These are phyloP conservation scores for Griposia aprilina DNA, from an alignment of 2,888 invertebrate species.

Conservation along the genomic window DNA sequence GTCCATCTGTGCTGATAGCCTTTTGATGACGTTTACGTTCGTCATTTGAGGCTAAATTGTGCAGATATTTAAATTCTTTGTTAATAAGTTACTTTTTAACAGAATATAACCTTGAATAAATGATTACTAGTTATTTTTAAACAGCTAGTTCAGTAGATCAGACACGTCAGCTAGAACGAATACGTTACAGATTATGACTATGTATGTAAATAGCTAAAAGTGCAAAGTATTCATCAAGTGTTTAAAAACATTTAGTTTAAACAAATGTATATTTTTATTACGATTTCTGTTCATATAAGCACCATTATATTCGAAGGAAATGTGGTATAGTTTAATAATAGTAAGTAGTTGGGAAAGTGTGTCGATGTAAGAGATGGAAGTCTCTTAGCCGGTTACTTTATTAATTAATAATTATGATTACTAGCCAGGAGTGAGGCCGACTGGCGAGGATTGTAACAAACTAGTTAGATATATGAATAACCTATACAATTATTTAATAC, in stretches of 20 bases:
- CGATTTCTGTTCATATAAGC: conserved; percentile 33
- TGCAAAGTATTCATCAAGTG: conserved; percentile 51
- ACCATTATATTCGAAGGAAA: conserved; percentile 28
- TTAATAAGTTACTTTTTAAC: conserved; percentile 10
- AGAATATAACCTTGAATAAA: conserved; percentile 41
- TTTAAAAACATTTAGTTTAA: conserved; percentile 14
- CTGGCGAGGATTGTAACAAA: conserved; percentile 31
- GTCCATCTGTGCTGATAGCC: neutral
- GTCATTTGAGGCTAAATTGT: conserved; percentile 16
- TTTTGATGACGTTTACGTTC: conserved; percentile 1
- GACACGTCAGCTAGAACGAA: conserved; percentile 29
- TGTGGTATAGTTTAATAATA: conserved; percentile 40
- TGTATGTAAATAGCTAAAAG: conserved; percentile 55
- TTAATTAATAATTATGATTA: conserved; percentile 20
- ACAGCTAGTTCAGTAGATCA: conserved; percentile 33
- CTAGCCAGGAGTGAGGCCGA: conserved; percentile 4
- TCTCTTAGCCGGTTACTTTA: conserved; percentile 15
- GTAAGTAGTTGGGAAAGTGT: conserved; percentile 32
- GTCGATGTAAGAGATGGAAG: conserved; percentile 18
- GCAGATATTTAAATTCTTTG: conserved; percentile 29
- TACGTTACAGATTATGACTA: conserved; percentile 32
- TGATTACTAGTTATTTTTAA: conserved; percentile 22
- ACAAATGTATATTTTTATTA: conserved; percentile 45
- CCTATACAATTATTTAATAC: conserved; percentile 18
- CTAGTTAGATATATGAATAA: conserved; percentile 43